These are phyloP conservation scores for Zaprionus davidi DNA, from an alignment of 1,140 invertebrate species.

Conservation along the genomic window DNA sequence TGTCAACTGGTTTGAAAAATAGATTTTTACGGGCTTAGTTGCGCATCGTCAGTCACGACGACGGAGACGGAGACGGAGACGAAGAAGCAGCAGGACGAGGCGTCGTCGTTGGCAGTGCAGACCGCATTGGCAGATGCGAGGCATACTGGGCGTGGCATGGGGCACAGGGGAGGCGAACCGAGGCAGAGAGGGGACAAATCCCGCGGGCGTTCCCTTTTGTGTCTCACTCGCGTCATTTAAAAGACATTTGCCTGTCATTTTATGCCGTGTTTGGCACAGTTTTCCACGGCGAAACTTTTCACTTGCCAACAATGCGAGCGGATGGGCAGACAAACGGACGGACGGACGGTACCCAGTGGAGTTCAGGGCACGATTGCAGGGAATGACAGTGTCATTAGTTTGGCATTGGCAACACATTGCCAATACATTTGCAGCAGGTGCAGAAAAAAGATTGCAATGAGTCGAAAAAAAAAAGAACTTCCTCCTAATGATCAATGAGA, in stretches of 20 bases:
- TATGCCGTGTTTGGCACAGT: slow-evolving; percentile 82
- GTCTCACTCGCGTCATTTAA: slow-evolving; percentile 82
- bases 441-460: slow-evolving; percentile 30
- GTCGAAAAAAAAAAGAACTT: background rate
- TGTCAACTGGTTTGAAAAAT: slow-evolving; percentile 82
- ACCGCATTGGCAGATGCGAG: slow-evolving; percentile 32
- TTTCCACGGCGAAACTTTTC: slow-evolving; percentile 59
- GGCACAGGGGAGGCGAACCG: too few species aligned
- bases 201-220: slow-evolving; percentile 79
- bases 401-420: slow-evolving; percentile 80
- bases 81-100: slow-evolving; percentile 5
- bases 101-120: slow-evolving; percentile 31
- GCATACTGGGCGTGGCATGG: background rate
- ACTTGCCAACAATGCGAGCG: slow-evolving; percentile 43
- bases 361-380: slow-evolving; percentile 4
- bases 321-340: background rate
- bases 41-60: slow-evolving; percentile 79
- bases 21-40: slow-evolving; percentile 82
- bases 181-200: slow-evolving; percentile 48
- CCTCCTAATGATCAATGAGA: slow-evolving; percentile 65
- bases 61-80: slow-evolving; percentile 6
- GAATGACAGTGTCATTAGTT: slow-evolving; percentile 71
- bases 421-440: slow-evolving; percentile 80
- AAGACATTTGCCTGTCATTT: slow-evolving; percentile 82
- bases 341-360: background rate